These are phyloP conservation scores for Ursus arctos DNA, from an alignment of 2,113 vertebrate genomes.

Conservation along the genomic window DNA sequence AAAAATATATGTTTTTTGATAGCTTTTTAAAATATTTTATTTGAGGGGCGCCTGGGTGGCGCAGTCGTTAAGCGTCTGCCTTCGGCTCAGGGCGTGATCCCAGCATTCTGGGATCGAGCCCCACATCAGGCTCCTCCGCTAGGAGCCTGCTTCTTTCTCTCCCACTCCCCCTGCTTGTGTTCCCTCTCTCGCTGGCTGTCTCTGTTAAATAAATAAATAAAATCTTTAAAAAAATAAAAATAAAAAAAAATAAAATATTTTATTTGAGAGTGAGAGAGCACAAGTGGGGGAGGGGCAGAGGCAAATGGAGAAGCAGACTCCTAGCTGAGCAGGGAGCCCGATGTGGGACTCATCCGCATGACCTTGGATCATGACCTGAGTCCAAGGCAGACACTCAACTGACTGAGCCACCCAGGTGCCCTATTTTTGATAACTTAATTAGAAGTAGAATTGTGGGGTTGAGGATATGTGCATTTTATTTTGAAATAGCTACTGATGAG, in stretches of 20 bases:
- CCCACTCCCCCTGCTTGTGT: no score
- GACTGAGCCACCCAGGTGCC: neutral
- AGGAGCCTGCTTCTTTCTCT: no score
- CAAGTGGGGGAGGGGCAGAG: neutral
- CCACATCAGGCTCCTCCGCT: no score
- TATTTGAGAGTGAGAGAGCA: neutral
- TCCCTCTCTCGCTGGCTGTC: no score
- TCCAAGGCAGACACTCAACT: neutral
- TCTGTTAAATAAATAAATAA: no score
- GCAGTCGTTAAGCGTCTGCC: no score
- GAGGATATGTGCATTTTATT: neutral
- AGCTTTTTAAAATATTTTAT: neutral
- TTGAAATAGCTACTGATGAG: neutral
- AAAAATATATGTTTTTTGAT: neutral
- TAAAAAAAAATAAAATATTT: neutral
- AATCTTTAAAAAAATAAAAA: no score
- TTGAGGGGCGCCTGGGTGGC: neutral
- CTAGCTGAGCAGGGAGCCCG: neutral
- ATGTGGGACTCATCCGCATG: neutral
- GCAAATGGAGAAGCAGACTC: neutral
- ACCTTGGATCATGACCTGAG: neutral
- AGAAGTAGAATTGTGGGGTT: neutral
- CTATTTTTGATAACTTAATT: neutral
- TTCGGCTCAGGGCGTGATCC: no score
- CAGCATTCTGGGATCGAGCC: no score